A percentile compares a stretch with the other conserved stretches of the same genome.
Conservation (phyloP, 2,113 vertebrate genomes). For the Micronisus gabar region DNA sequence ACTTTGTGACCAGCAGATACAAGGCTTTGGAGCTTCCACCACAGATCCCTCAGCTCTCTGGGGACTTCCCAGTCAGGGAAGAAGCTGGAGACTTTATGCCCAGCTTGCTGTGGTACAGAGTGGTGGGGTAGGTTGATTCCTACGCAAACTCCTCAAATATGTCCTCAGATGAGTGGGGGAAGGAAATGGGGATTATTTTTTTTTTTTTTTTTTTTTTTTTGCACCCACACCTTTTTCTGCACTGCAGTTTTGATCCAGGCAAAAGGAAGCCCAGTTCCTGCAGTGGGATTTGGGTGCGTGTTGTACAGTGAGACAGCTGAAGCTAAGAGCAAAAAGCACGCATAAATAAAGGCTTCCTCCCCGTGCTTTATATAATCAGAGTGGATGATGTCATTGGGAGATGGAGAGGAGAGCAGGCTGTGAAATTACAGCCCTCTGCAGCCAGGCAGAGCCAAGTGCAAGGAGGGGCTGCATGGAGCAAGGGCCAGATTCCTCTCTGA, state of each 20-base stretch:
- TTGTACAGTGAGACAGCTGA: conserved; percentile 31
- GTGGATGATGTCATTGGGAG: conserved; percentile 66
- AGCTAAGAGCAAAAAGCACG: conserved; percentile 58
- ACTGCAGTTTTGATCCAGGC: conserved; percentile 1
- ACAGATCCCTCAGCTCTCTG: background rate
- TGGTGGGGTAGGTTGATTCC: background rate
- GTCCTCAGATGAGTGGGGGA: background rate
- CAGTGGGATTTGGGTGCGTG: conserved; percentile 6
- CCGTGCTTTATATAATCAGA: conserved; percentile 63
- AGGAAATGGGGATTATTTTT: background rate
- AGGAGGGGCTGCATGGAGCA: background rate
- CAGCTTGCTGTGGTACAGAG: background rate
- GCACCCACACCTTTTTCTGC: background rate
- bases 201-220: background rate
- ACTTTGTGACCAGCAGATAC: background rate
- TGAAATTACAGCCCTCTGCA: conserved; percentile 63
- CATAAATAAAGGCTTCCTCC: conserved; percentile 62
- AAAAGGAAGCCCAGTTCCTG: background rate
- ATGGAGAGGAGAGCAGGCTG: conserved; percentile 49
- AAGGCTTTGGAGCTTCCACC: background rate
- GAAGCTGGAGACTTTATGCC: background rate
- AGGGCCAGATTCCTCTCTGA: background rate
- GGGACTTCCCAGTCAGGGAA: background rate
- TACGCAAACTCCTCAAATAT: background rate
- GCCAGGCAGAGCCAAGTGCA: conserved; percentile 42